Percentiles rank a stretch among this genome's conserved stretches.
phyloP scores from a whole-genome alignment of 2,888 invertebrate genomes.

The Lacanobia oleracea region DNA sequence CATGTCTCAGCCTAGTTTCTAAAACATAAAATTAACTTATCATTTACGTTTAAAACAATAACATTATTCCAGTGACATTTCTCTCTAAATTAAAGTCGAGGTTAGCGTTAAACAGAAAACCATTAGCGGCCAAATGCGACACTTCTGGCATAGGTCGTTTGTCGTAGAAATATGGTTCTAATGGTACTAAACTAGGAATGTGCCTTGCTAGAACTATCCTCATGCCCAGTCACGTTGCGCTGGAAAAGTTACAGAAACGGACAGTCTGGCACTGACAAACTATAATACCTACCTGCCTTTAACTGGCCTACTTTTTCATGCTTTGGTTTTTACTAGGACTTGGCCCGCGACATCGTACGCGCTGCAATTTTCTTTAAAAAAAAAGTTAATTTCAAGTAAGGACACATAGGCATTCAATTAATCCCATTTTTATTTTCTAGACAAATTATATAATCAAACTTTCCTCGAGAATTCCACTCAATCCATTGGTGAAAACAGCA shows the following conservation, averaged over 20 bases:
- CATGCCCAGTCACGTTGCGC: neutral
- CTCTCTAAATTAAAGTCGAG: conserved; percentile 30
- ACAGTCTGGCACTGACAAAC: neutral
- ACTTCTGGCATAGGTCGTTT: conserved; percentile 69
- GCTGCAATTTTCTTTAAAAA: too few relatives aligned
- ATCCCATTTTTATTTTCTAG: too few relatives aligned
- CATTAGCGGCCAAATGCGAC: conserved; percentile 73
- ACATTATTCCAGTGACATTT: neutral
- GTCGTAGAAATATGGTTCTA: conserved; percentile 71
- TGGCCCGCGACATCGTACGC: too few relatives aligned
- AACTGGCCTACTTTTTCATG: neutral
- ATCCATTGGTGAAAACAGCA: too few relatives aligned
- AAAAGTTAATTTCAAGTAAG: too few relatives aligned
- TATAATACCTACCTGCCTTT: neutral
- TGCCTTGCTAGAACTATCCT: conserved; percentile 44
- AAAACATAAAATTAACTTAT: neutral
- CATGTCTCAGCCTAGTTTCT: too few relatives aligned
- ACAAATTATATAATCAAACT: too few relatives aligned
- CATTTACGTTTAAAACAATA: conserved; percentile 5
- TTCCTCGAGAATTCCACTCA: too few relatives aligned
- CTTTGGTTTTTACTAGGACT: too few relatives aligned
- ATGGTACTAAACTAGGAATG: conserved; percentile 61
- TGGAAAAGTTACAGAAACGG: neutral
- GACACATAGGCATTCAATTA: too few relatives aligned
- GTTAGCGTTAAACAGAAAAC: conserved; percentile 63